Base-by-base conservation (phyloP, 53 echinoderm and acorn worm species). In the Astropecten irregularis region DNA sequence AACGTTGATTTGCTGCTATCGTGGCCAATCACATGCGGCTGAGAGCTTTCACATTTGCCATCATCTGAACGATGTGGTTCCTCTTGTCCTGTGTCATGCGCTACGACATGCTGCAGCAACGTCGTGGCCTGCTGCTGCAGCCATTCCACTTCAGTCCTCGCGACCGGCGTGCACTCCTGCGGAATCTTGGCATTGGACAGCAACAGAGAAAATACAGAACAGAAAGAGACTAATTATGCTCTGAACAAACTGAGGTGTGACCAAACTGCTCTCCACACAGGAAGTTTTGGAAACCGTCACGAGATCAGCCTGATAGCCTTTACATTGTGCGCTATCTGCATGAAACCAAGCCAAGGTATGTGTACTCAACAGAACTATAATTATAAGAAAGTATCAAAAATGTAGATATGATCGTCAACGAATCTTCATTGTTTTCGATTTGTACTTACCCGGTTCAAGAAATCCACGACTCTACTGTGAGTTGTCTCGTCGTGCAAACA, bases 371-470 rank as follows among this genome's bases (percentile, higher is more conserved):
- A n/a, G n/a, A n/a, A n/a, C n/a, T n/a, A n/a, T n/a, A n/a, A n/a
- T n/a, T n/a, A n/a, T n/a, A n/a, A n/a, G n/a, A n/a, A n/a, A n/a
- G n/a, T n/a, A n/a, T n/a, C n/a, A n/a, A n/a, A n/a, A n/a, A n/a
- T n/a, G n/a, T n/a, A n/a, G n/a, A n/a, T n/a, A n/a, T n/a, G n/a
- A n/a, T n/a, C n/a, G n/a, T n/a, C n/a, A n/a, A n/a, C n/a, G n/a
- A n/a, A n/a, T n/a, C n/a, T n/a, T n/a, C n/a, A n/a, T n/a, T n/a
- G n/a, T n/a, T n/a, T n/a, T n/a, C 18, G 8, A 22, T 44, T 30
- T 26, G 16, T 63, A 3, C 91, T 92, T 25, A 95, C 95, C 90
- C 85, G 88, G 71, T 90, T 95, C 39, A 95, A 65, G 82, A 88
- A 95, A 29, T 93, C 57, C 16, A 95, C 93, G 26, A 90, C 95